Evolutionary conservation across 1,140 invertebrate genomes (phyloP).

Genomic region (Copidosoma floridanum): DNA sequence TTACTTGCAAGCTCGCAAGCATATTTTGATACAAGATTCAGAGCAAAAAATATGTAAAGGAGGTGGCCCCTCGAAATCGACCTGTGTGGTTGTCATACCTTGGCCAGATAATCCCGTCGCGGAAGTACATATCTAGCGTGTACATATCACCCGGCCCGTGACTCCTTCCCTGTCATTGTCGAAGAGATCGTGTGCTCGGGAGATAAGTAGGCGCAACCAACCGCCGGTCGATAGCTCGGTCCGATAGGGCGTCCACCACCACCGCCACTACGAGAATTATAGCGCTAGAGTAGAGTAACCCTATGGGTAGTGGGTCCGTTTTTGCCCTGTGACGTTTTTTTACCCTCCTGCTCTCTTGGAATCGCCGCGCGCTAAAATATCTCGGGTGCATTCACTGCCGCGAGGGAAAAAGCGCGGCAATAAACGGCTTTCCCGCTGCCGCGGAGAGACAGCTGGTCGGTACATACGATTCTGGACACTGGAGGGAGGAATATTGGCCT

Average conservation of each 20-base stretch:
- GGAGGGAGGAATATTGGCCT: constrained; percentile 8
- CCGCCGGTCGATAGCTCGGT: neutral
- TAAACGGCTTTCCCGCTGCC: neutral
- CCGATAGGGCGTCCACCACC: neutral
- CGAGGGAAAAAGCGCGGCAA: neutral
- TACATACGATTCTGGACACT: too few species aligned
- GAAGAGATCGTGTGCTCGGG: constrained; percentile 36
- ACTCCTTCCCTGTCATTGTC: constrained; percentile 43
- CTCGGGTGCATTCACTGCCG: neutral
- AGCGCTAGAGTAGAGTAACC: too few species aligned
- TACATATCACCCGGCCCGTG: constrained; percentile 36
- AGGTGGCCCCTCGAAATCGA: too few species aligned
- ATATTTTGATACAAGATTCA: too few species aligned
- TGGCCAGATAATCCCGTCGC: too few species aligned
- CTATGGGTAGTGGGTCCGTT: too few species aligned
- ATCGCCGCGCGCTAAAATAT: neutral
- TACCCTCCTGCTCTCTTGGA: neutral
- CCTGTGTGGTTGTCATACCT: too few species aligned
- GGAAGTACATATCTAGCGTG: too few species aligned
- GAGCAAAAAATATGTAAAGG: too few species aligned
- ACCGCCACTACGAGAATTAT: neutral
- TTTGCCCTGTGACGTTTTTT: too few species aligned
- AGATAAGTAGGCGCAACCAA: neutral
- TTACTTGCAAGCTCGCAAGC: too few species aligned
- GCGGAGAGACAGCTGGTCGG: too few species aligned